These are phyloP conservation scores for Sander vitreus DNA, from an alignment of 2,113 vertebrate species.

Conservation along the genomic window DNA sequence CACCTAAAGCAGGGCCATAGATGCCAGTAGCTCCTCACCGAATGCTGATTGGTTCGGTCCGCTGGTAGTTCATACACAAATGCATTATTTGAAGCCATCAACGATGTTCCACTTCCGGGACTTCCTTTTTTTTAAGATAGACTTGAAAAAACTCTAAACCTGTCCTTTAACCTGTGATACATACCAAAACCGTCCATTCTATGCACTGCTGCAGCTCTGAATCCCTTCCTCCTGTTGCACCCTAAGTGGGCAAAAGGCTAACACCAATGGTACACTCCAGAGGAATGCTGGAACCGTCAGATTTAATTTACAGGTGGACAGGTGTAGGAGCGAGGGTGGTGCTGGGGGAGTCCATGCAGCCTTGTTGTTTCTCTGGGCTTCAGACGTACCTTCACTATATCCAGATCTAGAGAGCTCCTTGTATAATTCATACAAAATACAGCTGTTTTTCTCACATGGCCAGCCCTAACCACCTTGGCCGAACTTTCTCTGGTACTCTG, in stretches of 20 bases:
- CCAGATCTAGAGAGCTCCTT: conserved; percentile 58
- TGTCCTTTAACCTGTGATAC: not conserved
- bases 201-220: not conserved
- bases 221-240: not conserved
- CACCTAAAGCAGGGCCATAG: too few species aligned
- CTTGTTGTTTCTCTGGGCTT: conserved; percentile 68
- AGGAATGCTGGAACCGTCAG: conserved; percentile 43
- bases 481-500: conserved; percentile 69
- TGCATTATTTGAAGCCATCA: too few species aligned
- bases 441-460: conserved; percentile 82
- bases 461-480: conserved; percentile 78
- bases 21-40: too few species aligned
- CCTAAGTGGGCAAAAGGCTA: conserved; percentile 2
- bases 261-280: not conserved
- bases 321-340: conserved; percentile 55
- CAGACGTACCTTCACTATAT: conserved; percentile 10
- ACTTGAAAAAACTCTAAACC: too few species aligned
- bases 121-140: too few species aligned
- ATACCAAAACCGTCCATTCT: not conserved
- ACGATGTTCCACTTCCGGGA: too few species aligned
- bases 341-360: conserved; percentile 53
- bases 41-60: too few species aligned
- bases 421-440: conserved; percentile 80
- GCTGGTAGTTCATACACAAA: too few species aligned
- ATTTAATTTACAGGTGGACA: conserved; percentile 73